A percentile compares a stretch with the other conserved stretches of the same genome.
Conservation (phyloP, 2,888 invertebrate species). For the Lymantria monacha region DNA sequence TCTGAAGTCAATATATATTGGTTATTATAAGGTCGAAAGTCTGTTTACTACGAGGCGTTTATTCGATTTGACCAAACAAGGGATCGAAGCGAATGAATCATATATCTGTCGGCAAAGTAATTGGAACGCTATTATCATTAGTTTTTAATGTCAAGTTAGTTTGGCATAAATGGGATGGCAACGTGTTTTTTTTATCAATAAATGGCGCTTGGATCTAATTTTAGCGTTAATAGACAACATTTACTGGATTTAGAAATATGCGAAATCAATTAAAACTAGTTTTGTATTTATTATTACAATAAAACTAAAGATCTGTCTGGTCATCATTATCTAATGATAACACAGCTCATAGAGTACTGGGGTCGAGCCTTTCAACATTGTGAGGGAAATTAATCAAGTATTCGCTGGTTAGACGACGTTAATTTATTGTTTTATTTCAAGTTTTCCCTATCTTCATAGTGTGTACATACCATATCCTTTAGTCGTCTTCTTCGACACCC, state of each 20-base stretch:
- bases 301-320: no score
- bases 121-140: conserved; percentile 26
- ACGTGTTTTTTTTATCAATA: conserved; percentile 17
- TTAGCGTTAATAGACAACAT: conserved; percentile 22
- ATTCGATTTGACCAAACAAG: conserved; percentile 59
- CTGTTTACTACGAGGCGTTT: conserved; percentile 36
- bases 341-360: no score
- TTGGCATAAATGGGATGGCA: conserved; percentile 8
- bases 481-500: no score
- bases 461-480: no score
- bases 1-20: conserved; percentile 16
- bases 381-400: no score
- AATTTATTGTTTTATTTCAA: no score
- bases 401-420: no score
- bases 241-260: conserved; percentile 6
- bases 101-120: conserved; percentile 27
- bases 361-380: no score
- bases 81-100: conserved; percentile 47
- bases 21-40: conserved; percentile 42
- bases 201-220: conserved; percentile 28
- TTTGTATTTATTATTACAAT: no score
- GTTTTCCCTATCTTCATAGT: no score
- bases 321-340: no score
- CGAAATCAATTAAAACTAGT: not conserved
- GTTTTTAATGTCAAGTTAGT: conserved; percentile 21